Evolutionary conservation across 2,888 invertebrate genomes (phyloP), one percentile per base, ranked within the genome.

Genomic region (Nezara viridula): DNA sequence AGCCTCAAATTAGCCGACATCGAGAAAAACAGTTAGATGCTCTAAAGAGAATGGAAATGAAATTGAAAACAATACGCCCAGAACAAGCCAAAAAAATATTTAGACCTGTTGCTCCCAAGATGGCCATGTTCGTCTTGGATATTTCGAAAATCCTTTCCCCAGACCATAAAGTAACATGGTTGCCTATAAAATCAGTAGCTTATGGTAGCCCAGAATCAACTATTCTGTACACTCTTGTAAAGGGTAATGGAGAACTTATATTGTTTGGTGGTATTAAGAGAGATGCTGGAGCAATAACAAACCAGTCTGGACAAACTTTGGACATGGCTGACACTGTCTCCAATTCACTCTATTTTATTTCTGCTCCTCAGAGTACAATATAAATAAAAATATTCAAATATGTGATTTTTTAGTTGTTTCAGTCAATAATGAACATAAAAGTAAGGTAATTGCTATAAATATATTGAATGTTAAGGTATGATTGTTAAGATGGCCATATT

Each of bases 221-320:
- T 86, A 96, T 98, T 91, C 95, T 98, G 92, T 98, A 98, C 92
- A 96, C 98, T 52, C 94, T 98, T 91, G 96, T 98, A 10, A 95
- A 96, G 91, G 98, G 98, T 24, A 96, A 97, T 92, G 97, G 97
- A 21, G 98, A 99, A 94, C 93, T 99, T 49, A 96, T 99, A 89
- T 96, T 99, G 94, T 98, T 99, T 94, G 98, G 98, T n/a, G 99
- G 98, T 90, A 97, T 98, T 91, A 96, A 96, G 92, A 97, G 97
- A 92, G 96, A 97, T 92, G 90, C 90, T 27, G 90, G 86, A 27
- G 86, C 91, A 32, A 89, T 91, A 49, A 90, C 89, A 47, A 86
- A 89, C 24, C 89, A 90, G 5, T 90, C 90, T 24, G 90, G 91
- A 40, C 92, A 92, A 44, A 92, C 95, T 92, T 93, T 93, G 86